Evolutionary conservation across 2,888 invertebrate genomes (phyloP), one percentile per base, ranked within the genome.

Genomic region (Horisme vitalbata): DNA sequence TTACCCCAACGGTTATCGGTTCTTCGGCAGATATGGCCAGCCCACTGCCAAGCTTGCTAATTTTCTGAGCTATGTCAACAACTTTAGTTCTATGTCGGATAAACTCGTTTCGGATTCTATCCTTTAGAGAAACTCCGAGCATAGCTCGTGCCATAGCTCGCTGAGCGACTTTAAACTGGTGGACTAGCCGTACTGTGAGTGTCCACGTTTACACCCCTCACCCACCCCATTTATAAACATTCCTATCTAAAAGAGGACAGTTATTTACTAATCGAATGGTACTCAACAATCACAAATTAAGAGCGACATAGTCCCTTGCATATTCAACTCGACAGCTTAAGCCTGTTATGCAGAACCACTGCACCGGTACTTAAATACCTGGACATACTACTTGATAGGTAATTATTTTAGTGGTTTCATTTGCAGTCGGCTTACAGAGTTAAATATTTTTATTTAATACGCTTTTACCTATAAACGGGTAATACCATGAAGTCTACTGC

Each of bases 401-500:
- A 78, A 83, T 83, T 80, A 85, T 71, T 78, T 84, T 78, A 65
- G 81, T 82, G 73, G 71, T 85, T 84, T 85, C 78, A 83, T 83
- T 79, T 73, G 75, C 82, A 67, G 70, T 66, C 68, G 60, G 47
- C 56, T 64, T 45, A 56, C 54, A 63, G 63, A 76, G 79, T 69
- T 71, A 68, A 70, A 65, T 70, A 66, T 68, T 73, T 77, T 74
- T 73, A 63, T 63, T 52, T 73, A 63, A 63, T 52, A 58, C 58
- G 38, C 57, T 61, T 61, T 63, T 61, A 55, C 47, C 37, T 55
- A 55, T 46, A 46, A 39, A 11, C 52, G 8, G 49, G 63, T 64
- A 63, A 68, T 63, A 58, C 45, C 63, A 64, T 63, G 53, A 55
- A 28, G 27, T 34, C 18, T 12, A 28, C 13, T 34, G 26, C 24